Conservation (phyloP, 2,797 vertebrate species). For the Sebastes melanostomus region DNA sequence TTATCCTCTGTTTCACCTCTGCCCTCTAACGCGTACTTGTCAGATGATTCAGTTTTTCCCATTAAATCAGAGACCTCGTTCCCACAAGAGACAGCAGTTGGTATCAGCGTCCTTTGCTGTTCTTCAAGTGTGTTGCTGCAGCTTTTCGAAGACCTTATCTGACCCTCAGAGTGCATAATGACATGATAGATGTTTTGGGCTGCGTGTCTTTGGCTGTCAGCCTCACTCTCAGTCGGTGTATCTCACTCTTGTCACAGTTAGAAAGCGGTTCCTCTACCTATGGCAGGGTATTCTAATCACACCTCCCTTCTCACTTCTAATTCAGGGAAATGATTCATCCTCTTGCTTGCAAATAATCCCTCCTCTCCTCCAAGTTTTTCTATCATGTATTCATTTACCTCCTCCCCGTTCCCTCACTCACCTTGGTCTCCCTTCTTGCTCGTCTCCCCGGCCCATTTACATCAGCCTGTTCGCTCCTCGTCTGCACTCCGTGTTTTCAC, state of each 20-base stretch:
- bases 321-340: background rate
- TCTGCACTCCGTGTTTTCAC: slow-evolving; percentile 43
- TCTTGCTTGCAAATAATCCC: slow-evolving; percentile 9
- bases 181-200: slow-evolving; percentile 22
- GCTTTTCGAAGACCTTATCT: slow-evolving; percentile 31
- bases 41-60: slow-evolving; percentile 49
- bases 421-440: background rate
- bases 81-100: slow-evolving; percentile 31
- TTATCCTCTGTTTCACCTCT: slow-evolving; percentile 43
- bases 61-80: slow-evolving; percentile 38
- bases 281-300: slow-evolving; percentile 4
- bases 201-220: slow-evolving; percentile 6
- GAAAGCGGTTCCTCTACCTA: background rate
- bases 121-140: slow-evolving; percentile 14
- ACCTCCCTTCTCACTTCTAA: background rate
- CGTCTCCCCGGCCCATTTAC: slow-evolving; percentile 6
- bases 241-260: background rate
- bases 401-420: background rate
- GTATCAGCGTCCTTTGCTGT: slow-evolving; percentile 10
- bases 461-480: slow-evolving; percentile 13
- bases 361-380: background rate
- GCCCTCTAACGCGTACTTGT: slow-evolving; percentile 21
- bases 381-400: background rate
- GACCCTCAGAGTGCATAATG: slow-evolving; percentile 13
- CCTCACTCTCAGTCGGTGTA: background rate